A percentile compares a stretch with the other conserved stretches of the same genome.
These are phyloP conservation scores for Leucophenga montana DNA, from an alignment of 2,888 invertebrate genomes.

Conservation along the genomic window DNA sequence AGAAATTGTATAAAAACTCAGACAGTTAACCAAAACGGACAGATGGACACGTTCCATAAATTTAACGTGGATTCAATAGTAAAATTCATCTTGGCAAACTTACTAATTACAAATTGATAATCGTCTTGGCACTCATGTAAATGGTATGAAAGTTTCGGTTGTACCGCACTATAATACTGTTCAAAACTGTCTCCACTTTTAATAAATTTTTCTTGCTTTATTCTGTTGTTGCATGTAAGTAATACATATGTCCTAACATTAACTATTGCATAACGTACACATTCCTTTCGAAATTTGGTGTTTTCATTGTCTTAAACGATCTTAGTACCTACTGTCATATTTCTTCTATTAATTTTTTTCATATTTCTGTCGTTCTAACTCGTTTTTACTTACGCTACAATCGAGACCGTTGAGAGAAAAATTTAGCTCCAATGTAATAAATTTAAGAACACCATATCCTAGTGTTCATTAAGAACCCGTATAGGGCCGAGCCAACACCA, in stretches of 20 bases:
- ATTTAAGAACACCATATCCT: too few species aligned
- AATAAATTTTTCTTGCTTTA: slow-evolving; percentile 17
- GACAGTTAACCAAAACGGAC: too few species aligned
- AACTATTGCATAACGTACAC: slow-evolving; percentile 21
- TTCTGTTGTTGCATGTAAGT: slow-evolving; percentile 30
- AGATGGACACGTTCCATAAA: too few species aligned
- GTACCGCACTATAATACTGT: background rate
- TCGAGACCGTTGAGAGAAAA: too few species aligned
- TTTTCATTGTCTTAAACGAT: slow-evolving; percentile 11
- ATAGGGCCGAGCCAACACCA: too few species aligned
- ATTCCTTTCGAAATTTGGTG: slow-evolving; percentile 14
- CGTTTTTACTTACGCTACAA: slow-evolving; percentile 10
- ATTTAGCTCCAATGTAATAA: too few species aligned
- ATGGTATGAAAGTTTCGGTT: background rate
- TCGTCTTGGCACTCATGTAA: background rate
- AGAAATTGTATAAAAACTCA: too few species aligned
- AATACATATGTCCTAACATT: slow-evolving; percentile 9
- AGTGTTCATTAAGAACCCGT: too few species aligned
- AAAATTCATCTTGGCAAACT: too few species aligned
- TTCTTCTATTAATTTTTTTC: background rate
- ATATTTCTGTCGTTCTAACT: background rate
- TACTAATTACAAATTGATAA: too few species aligned
- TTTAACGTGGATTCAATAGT: too few species aligned
- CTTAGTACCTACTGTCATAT: background rate
- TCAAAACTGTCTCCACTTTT: slow-evolving; percentile 23